Base-by-base conservation (phyloP, 2,888 invertebrate species). In the Catocala sponsa region DNA sequence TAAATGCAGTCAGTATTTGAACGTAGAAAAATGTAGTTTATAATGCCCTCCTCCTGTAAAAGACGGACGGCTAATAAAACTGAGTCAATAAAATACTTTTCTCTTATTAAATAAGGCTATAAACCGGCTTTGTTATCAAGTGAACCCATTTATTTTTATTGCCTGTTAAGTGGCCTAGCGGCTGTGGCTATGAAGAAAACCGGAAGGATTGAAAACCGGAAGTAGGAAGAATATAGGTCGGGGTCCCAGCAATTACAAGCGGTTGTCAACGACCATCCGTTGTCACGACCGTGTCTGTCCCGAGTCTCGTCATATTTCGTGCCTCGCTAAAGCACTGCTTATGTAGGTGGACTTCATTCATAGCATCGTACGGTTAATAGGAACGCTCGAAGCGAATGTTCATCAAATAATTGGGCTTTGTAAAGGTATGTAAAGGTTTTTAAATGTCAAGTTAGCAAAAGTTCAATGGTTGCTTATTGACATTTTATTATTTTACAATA, bases 171-270 rank as follows among this genome's bases (percentile, higher is more conserved):
- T 44, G 62, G 59, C 55, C 64, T 38, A 58, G 59, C 52, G 57
- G 15, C 35, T 12, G 47, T 41, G 49, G 68, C n/a, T n/a, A n/a
- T n/a, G n/a, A n/a, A n/a, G n/a, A n/a, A n/a, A n/a, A n/a, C n/a
- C n/a, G n/a, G n/a, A n/a, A n/a, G 5, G 33, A 53, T 35, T 55
- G 50, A 60, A 58, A 65, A 6, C 57, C 55, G 13, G 38, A 25
- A 56, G 54, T 47, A 52, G 59, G 62, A 68, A 61, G 69, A 59
- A 64, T 55, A 47, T 59, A 54, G 59, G 48, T 43, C 12, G 46
- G 51, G 56, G 58, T 41, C 49, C 63, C 55, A 57, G 51, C 63
- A 64, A 73, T 69, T 73, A 73, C 63, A 63, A 61, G 55, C 48
- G 60, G 74, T 70, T 68, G 65, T 70, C 47, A 59, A 50, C 55